Base-by-base conservation (phyloP, 2,888 invertebrate genomes). In the Drosophila austrosaltans region DNA sequence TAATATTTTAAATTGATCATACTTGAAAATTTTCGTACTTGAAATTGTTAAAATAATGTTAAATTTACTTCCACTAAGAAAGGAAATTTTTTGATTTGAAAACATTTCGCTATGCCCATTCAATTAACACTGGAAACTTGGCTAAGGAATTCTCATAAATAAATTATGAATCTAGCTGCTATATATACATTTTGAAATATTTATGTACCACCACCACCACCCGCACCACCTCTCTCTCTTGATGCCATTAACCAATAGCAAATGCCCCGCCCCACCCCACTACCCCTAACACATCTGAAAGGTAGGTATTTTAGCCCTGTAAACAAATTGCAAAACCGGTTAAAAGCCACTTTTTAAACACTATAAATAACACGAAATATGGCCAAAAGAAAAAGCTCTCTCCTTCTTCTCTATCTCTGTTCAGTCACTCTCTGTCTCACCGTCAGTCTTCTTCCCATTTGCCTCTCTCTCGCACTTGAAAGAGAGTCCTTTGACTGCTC, bases 261-360 rank as follows among this genome's bases (percentile, higher is more conserved):
- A 36, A 36, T 36, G 36, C 36, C 36, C 36, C 36, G 8, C 36
- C 36, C 36, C 36, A 36, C 36, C 36, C 36, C 36, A 16, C 16
- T 16, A 36, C 36, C 36, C 36, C 36, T 36, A 36, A 36, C 36
- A 2, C 48, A 25, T 25, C 48, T 25, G 7, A 48, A 48, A 60
- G 39, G 66, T 53, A 61, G 65, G 22, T 39, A 28, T 60, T 20
- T 56, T 28, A 32, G 69, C 53, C 44, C 62, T 57, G 72, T 60
- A 71, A 71, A 69, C 64, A 74, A 74, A 74, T 53, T 58, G 65
- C 53, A 44, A 48, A 85, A 79, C 86, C 79, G 86, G 82, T 82
- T 85, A 36, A 71, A 72, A 70, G 59, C 67, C 62, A 58, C 64
- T 73, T 76, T 48, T 58, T 25, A 25, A 48, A 16, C 36, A 62